Evolutionary conservation across 2,797 vertebrate species (phyloP).

Genomic region (Setipinna tenuifilis): DNA sequence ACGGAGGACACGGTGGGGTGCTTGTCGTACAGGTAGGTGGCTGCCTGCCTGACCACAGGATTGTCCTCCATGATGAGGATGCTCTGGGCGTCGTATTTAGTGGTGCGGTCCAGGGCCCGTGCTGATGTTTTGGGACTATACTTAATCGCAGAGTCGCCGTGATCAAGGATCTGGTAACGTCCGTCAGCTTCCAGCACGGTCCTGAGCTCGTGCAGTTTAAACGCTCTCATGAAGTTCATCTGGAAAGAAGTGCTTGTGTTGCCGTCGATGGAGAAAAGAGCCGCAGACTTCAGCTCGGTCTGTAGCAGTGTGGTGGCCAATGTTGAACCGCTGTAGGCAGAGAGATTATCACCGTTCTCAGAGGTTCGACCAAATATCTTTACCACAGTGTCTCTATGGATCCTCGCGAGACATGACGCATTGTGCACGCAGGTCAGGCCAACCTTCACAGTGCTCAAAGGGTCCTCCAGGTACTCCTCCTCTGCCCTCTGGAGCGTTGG

Average conservation of each 20-base stretch:
- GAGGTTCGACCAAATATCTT: not conserved
- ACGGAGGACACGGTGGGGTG: slow-evolving; percentile 52
- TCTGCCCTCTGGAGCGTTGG: not conserved
- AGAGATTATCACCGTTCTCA: not conserved
- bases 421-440: not conserved
- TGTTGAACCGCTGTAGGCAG: not conserved
- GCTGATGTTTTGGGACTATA: no score
- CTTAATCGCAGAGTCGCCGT: no score
- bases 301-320: not conserved
- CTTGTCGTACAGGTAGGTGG: slow-evolving; percentile 45
- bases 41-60: slow-evolving; percentile 41
- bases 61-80: slow-evolving; percentile 58
- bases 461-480: not conserved
- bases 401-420: not conserved
- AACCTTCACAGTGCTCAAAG: not conserved
- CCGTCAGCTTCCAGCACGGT: no score
- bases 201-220: no score
- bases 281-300: not conserved
- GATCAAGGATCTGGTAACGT: no score
- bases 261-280: not conserved
- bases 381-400: not conserved
- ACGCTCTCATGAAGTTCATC: no score
- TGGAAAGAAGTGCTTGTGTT: not conserved
- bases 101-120: slow-evolving; percentile 43
- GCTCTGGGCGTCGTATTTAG: slow-evolving; percentile 59